These are phyloP conservation scores for Pseudochaenichthys georgianus DNA, from an alignment of 2,797 vertebrate genomes.

Conservation along the genomic window DNA sequence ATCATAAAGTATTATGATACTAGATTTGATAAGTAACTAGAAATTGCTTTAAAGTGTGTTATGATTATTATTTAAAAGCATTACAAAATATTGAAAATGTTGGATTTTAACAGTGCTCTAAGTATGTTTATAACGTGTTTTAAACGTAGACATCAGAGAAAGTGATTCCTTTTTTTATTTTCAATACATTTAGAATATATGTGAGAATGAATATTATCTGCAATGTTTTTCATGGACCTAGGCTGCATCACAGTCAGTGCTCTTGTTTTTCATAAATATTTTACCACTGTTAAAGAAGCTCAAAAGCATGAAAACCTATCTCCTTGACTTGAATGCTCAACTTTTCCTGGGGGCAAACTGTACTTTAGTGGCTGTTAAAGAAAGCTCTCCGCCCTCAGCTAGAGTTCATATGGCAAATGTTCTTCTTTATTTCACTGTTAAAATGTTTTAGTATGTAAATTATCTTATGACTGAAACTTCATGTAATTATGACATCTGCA, in stretches of 20 bases:
- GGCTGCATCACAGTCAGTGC: slow-evolving; percentile 70
- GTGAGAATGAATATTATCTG: slow-evolving; percentile 57
- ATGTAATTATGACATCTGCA: slow-evolving; percentile 55
- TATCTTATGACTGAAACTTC: slow-evolving; percentile 24
- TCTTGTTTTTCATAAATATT: slow-evolving; percentile 79
- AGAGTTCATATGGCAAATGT: slow-evolving; percentile 47
- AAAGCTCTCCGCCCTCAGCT: slow-evolving; percentile 50
- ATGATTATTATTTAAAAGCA: too few relatives aligned
- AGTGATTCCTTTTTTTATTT: slow-evolving; percentile 15
- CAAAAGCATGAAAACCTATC: slow-evolving; percentile 76
- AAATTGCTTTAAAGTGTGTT: too few relatives aligned
- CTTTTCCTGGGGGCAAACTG: slow-evolving; percentile 59
- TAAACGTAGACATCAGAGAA: too few relatives aligned
- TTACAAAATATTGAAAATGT: too few relatives aligned
- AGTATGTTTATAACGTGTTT: too few relatives aligned
- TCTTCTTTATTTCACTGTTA: slow-evolving; percentile 42
- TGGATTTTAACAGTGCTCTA: too few relatives aligned
- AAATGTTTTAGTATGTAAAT: slow-evolving; percentile 34
- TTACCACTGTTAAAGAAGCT: slow-evolving; percentile 71
- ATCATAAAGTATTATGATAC: too few relatives aligned
- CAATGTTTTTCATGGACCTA: slow-evolving; percentile 55
- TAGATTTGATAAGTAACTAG: too few relatives aligned
- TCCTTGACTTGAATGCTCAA: slow-evolving; percentile 62
- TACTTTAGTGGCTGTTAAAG: slow-evolving; percentile 62
- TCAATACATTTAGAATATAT: slow-evolving; percentile 36